Evolutionary conservation across 2,888 invertebrate genomes (phyloP), one percentile per base, ranked within the genome.

Genomic region (Agriopis leucophaearia): DNA sequence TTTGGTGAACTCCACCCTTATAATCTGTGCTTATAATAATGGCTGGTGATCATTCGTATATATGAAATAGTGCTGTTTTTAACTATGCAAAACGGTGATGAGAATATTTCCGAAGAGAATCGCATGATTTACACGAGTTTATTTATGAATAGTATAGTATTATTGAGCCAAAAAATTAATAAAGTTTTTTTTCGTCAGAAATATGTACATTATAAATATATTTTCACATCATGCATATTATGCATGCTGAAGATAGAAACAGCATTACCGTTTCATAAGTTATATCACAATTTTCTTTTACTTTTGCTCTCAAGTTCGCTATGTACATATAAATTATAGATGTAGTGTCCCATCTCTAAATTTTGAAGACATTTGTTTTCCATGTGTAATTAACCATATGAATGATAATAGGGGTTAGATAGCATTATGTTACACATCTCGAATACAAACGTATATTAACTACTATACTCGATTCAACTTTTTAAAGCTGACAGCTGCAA

Each of bases 21-120:
- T 27, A 27, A 27, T 27, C 27, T 27, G 27, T 27, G 27, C 27
- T 27, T 27, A 27, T 18, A 13, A 27, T 8, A 44, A 55, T 27
- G 55, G 8, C 27, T 55, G 18, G n/a, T 42, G 42, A 44, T 36
- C 15, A 8, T 15, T 59, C 27, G 54, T 9, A 44, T 4, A 48
- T 10, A 56, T 56, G 40, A n/a, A 55, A 35, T 18, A 60, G 58
- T 48, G 66, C 52, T 58, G 52, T 16, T 18, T 62, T 61, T 57
- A 58, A 67, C 62, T 62, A 67, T 67, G 62, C 54, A 62, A 61
- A 56, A 45, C 50, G 50, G 48, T 60, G 40, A 52, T 54, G 50
- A 47, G 5, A 54, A 58, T 64, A 59, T 52, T 64, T 54, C 56
- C 57, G 64, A 64, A 64, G 44, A 59, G 5, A 40, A 50, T 12